Evolutionary conservation across 2,797 vertebrate genomes (phyloP).

Genomic region (Pseudochirops cupreus): DNA sequence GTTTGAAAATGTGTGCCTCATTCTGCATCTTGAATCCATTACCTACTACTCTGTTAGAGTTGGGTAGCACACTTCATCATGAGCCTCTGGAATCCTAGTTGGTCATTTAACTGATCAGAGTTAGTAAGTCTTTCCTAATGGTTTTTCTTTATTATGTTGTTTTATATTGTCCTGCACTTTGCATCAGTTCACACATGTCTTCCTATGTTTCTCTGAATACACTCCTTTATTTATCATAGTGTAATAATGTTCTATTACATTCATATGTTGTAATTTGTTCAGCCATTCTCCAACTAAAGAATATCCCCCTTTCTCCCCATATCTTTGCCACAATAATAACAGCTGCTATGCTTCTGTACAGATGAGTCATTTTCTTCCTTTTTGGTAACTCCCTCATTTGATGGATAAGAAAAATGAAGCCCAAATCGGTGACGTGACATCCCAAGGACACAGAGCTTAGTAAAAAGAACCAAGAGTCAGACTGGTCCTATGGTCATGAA

Average conservation of each 20-base stretch:
- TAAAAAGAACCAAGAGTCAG: neutral
- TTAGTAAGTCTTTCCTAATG: neutral
- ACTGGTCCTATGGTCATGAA: neutral
- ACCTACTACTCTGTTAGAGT: neutral
- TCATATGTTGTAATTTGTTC: neutral
- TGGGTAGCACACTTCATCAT: neutral
- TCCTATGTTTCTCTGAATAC: neutral
- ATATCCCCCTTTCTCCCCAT: neutral
- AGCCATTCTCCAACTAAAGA: neutral
- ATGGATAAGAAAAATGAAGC: neutral
- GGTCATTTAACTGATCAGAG: neutral
- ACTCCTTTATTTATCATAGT: neutral
- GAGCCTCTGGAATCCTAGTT: neutral
- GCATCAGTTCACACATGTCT: neutral
- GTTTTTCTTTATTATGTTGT: neutral
- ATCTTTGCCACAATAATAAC: neutral
- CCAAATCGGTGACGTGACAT: neutral
- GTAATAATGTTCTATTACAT: neutral
- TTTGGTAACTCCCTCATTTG: neutral
- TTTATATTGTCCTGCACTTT: neutral
- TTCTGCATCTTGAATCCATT: neutral
- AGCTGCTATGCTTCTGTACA: neutral
- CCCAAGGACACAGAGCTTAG: neutral
- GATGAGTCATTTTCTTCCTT: neutral
- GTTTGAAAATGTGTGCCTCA: neutral